Evolutionary conservation across 2,113 vertebrate species (phyloP).

Genomic region (Plecotus auritus): DNA sequence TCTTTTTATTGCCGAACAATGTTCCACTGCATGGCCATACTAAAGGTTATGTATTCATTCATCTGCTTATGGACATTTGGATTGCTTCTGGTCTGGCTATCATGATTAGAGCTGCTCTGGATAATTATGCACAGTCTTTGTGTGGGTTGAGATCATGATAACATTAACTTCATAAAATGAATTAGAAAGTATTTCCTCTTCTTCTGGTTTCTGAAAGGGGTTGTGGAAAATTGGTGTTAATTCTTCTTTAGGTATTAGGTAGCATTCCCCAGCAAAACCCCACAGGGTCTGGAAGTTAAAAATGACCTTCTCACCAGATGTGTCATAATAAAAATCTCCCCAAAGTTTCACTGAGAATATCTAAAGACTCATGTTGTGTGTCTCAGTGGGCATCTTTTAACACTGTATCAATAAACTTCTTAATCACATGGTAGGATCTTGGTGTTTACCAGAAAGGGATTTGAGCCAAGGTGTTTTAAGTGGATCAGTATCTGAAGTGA

Average conservation of each 20-base stretch:
- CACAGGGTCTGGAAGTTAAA: background rate
- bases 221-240: background rate
- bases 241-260: background rate
- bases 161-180: background rate
- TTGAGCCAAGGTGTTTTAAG: background rate
- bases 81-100: background rate
- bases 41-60: background rate
- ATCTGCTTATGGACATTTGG: background rate
- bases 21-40: background rate
- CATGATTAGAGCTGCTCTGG: background rate
- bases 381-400: background rate
- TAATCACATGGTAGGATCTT: background rate
- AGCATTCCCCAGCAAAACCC: background rate
- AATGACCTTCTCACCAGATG: background rate
- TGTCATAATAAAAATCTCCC: background rate
- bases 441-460: background rate
- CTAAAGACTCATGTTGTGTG: background rate
- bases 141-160: background rate
- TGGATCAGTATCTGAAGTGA: background rate
- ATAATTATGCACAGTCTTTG: background rate
- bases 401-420: background rate
- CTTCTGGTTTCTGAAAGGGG: background rate
- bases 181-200: background rate
- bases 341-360: background rate
- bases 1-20: background rate